Evolutionary conservation across 2,113 vertebrate species (phyloP).

Genomic region (Taxidea taxus): DNA sequence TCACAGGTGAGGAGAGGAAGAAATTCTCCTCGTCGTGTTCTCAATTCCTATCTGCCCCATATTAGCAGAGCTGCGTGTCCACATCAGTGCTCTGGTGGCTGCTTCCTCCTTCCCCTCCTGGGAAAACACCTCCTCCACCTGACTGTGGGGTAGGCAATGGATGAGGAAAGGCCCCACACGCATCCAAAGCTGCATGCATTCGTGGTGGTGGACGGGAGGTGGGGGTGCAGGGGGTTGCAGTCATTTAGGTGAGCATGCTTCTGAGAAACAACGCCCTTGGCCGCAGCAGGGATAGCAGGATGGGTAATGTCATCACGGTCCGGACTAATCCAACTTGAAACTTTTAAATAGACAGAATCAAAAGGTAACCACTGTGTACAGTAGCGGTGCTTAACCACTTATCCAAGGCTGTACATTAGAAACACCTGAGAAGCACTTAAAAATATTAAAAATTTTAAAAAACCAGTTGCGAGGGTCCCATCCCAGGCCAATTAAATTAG

Average conservation of each 20-base stretch:
- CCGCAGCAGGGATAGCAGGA: background rate
- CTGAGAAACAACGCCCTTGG: background rate
- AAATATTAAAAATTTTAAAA: background rate
- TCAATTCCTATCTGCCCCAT: background rate
- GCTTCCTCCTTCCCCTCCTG: conserved; percentile 5
- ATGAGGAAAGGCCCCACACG: background rate
- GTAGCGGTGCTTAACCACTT: background rate
- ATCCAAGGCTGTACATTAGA: background rate
- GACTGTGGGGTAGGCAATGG: background rate
- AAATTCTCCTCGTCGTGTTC: background rate
- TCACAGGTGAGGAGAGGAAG: background rate
- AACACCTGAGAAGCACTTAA: background rate
- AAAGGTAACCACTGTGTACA: background rate
- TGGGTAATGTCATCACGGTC: background rate
- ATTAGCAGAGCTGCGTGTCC: background rate
- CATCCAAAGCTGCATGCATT: background rate
- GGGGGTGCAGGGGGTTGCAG: too few relatives aligned
- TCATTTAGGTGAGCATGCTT: background rate
- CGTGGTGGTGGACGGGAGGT: too few relatives aligned
- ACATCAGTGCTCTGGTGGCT: background rate
- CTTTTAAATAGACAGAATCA: background rate
- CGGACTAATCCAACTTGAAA: background rate
- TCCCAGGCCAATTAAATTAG: background rate
- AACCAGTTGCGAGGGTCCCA: too few relatives aligned
- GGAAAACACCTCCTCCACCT: background rate